These are phyloP conservation scores for Buathra laborator DNA, from an alignment of 2,888 invertebrate genomes.

Conservation along the genomic window DNA sequence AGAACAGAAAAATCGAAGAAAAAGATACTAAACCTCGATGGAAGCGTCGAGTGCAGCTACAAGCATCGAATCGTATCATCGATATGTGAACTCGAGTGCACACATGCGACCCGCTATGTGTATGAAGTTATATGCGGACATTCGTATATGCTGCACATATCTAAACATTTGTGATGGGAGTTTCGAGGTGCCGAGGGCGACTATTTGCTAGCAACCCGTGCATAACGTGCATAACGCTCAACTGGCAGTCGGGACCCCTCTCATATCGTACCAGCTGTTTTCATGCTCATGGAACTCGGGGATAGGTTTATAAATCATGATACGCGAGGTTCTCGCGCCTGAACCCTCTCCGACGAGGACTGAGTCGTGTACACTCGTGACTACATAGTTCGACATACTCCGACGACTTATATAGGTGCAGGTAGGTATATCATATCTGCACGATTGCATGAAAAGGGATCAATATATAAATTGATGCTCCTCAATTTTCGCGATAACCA, in stretches of 20 bases:
- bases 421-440: background rate
- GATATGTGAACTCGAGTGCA: slow-evolving; percentile 6
- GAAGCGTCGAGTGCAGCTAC: slow-evolving; percentile 13
- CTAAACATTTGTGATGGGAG: slow-evolving; percentile 43
- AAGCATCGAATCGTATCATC: slow-evolving; percentile 43
- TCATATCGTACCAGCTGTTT: slow-evolving; percentile 65
- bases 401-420: background rate
- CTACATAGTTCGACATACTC: slow-evolving; percentile 17
- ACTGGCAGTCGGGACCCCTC: slow-evolving; percentile 29
- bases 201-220: slow-evolving; percentile 53
- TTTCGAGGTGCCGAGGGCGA: slow-evolving; percentile 51
- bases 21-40: slow-evolving; percentile 30
- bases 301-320: slow-evolving; percentile 68
- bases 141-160: background rate
- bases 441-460: background rate
- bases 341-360: slow-evolving; percentile 40
- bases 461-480: background rate
- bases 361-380: slow-evolving; percentile 55
- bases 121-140: background rate
- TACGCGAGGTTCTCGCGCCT: slow-evolving; percentile 18
- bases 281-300: slow-evolving; percentile 62
- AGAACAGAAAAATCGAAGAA: slow-evolving; percentile 21
- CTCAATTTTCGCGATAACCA: background rate
- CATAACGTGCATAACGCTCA: slow-evolving; percentile 30
- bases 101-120: background rate